Evolutionary conservation across 2,113 vertebrate genomes (phyloP).

Genomic region (Channa maculata): DNA sequence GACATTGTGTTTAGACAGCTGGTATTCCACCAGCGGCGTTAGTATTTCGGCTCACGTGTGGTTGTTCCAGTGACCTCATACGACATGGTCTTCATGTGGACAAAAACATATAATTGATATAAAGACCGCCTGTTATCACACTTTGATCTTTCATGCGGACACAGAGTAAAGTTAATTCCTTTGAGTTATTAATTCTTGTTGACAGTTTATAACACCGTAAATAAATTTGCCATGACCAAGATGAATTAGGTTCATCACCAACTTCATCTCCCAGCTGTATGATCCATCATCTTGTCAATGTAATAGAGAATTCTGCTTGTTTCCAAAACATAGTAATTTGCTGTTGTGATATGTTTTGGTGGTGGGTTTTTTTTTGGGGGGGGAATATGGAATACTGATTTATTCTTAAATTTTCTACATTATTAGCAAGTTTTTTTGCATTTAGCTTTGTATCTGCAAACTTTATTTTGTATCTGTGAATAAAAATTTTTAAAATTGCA

Average conservation of each 20-base stretch:
- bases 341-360: no score
- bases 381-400: no score
- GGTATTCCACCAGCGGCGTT: slow-evolving; percentile 46
- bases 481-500: no score
- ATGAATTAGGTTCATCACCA: neutral
- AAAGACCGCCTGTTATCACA: slow-evolving; percentile 29
- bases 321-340: neutral
- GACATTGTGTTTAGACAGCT: slow-evolving; percentile 69
- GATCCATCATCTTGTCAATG: neutral
- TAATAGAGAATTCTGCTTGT: neutral
- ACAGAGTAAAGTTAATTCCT: neutral
- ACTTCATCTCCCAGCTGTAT: neutral
- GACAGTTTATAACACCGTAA: neutral
- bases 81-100: slow-evolving; percentile 21
- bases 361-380: no score
- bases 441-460: no score
- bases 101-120: slow-evolving; percentile 26
- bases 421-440: no score
- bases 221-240: no score
- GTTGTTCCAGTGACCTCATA: slow-evolving; percentile 37
- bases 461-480: no score
- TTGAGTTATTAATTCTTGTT: slow-evolving; percentile 9
- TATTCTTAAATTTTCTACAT: no score
- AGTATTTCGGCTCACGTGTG: slow-evolving; percentile 17
- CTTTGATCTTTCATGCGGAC: slow-evolving; percentile 36